Evolutionary conservation across 1,140 invertebrate species (phyloP), one percentile per base, ranked within the genome.

Genomic region (Drosophila burlai): DNA sequence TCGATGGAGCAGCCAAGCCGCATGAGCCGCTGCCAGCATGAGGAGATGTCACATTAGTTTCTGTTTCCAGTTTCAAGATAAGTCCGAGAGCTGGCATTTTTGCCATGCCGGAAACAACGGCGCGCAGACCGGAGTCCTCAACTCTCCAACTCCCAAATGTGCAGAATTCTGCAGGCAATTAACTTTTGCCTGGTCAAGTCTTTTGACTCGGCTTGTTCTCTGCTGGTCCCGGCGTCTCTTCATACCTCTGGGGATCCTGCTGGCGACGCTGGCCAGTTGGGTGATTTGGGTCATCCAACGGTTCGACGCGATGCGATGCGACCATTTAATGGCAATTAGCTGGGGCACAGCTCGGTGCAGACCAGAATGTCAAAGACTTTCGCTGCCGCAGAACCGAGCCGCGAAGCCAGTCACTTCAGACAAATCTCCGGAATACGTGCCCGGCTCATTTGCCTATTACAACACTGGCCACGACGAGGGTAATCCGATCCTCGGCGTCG

Each of bases 381-480:
- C 71, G 71, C 67, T 74, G 46, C 40, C 31, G 40, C 18, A 54
- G 47, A 49, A 26, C 46, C 24, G 40, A 69, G 36, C 50, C 68
- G 46, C 40, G 13, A 47, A 71, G 52, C 45, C 63, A 61, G 38
- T 29, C 42, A 38, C 59, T 65, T 46, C 13, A 16, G 80, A 89
- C 73, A 87, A 89, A 89, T 87, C 65, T 54, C 50, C 69, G 68
- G 21, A 34, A 69, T 80, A 81, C 83, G 84, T 89, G 83, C 64
- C 36, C 47, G 47, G 66, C 63, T 72, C 63, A 66, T 49, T 69
- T 59, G 43, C 42, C 61, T 80, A 55, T 87, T 66, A 50, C 31
- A 24, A 38, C 63, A 75, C 71, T 46, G 77, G 66, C 71, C 62
- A 63, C 58, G 57, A 63, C 59, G 21, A 26, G 50, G 24, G 21